phyloP scores from a whole-genome alignment of 2,113 vertebrate species.

The Lipotes vexillifer region DNA sequence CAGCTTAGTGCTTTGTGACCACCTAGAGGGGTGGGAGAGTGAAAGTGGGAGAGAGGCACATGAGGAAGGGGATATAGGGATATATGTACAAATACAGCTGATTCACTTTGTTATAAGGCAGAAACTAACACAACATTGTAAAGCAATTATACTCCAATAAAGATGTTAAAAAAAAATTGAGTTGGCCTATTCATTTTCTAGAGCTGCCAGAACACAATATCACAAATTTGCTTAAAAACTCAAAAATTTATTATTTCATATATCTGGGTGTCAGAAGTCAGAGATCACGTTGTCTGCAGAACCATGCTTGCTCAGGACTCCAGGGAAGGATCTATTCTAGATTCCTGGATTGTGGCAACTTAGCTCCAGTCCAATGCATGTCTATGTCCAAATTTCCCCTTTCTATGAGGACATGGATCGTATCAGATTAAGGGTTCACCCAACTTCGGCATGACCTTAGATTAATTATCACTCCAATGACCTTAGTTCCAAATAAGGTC shows the following conservation, averaged over 20 bases:
- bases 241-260: not conserved
- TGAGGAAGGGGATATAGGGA: too few species aligned
- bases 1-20: too few species aligned
- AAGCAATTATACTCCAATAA: too few species aligned
- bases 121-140: too few species aligned
- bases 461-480: not conserved
- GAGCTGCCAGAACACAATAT: not conserved
- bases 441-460: not conserved
- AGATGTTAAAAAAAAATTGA: not conserved
- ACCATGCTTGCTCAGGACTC: accelerated
- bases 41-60: too few species aligned
- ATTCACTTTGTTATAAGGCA: too few species aligned
- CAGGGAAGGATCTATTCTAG: not conserved
- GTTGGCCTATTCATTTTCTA: not conserved
- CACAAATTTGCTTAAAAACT: not conserved
- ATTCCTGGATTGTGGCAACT: not conserved
- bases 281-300: not conserved
- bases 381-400: not conserved
- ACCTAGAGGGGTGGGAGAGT: too few species aligned
- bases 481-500: not conserved
- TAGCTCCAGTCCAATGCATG: not conserved
- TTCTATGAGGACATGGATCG: not conserved
- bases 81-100: too few species aligned
- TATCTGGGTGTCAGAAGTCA: not conserved
- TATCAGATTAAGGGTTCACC: too few species aligned